Evolutionary conservation across 2,797 vertebrate genomes (phyloP), one percentile per base, ranked within the genome.

Genomic region (Clarias platycephalus): DNA sequence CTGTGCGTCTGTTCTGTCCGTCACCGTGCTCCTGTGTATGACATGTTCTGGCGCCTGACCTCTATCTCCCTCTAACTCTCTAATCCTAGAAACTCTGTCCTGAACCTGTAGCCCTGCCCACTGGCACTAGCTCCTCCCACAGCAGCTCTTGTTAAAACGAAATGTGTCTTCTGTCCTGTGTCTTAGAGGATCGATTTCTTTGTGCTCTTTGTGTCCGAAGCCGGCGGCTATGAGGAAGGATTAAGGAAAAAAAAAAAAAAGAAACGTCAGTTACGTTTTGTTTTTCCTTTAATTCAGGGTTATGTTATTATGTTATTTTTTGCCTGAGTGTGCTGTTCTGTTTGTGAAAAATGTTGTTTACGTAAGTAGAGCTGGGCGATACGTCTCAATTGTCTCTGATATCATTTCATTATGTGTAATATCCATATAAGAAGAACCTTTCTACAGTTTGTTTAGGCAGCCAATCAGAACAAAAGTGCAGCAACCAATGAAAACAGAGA

Each of bases 161-260:
- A 91, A 90, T n/a, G 87, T 93, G 91, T 93, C 90, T 90, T 85
- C 88, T 93, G 92, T 93, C 90, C 85, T 24, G 90, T 93, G 93
- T 94, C 90, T 93, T 93, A 89, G 91, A 89, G 89, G 88, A 93
- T 87, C 89, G 90, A 87, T 92, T 80, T 87, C 91, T 88, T 64
- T 92, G 92, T 92, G 92, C 94, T 92, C 89, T 89, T 92, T 93
- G 88, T 91, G 92, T 95, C 89, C 55, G 88, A 92, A 89, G 86
- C 58, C 20, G 16, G 70, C 37, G 81, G 81, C 77, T 64, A 44
- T n/a, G 9, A 72, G 24, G 44, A 63, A 74, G 37, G n/a, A 28
- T 18, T 26, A 26, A 20, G 20, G 24, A 58, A 37, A 10, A 13
- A 1, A 37, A 40, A 57, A 22, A 18, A 37, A 1, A 31, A 22